Evolutionary conservation across 2,797 vertebrate species (phyloP).

Genomic region (Nyctalus aviator): DNA sequence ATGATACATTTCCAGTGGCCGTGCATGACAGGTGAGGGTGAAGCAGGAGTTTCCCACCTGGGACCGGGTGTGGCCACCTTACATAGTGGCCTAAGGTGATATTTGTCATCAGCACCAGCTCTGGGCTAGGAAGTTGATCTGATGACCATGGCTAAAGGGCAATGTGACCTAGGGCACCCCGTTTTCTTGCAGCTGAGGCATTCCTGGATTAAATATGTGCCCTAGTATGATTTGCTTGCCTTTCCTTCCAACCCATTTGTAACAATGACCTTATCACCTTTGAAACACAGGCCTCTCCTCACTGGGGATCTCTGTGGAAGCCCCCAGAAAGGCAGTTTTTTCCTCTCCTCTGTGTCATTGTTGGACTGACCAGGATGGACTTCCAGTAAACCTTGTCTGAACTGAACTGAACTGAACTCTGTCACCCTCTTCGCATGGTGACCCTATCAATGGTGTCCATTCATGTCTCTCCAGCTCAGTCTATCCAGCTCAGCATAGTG

Average conservation of each 20-base stretch:
- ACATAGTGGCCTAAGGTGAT: background rate
- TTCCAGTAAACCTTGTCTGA: too few species aligned
- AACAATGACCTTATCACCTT: fast-evolving
- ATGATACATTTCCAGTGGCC: fast-evolving
- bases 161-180: background rate
- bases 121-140: background rate
- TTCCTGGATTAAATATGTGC: background rate
- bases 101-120: background rate
- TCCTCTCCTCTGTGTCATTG: fast-evolving
- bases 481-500: background rate
- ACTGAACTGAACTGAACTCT: fast-evolving
- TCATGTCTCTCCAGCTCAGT: too few species aligned
- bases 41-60: background rate
- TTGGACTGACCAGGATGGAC: background rate
- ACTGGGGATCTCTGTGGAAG: too few species aligned
- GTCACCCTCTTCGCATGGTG: fast-evolving
- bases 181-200: background rate
- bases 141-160: fast-evolving
- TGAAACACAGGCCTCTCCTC: background rate
- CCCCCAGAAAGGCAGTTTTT: background rate
- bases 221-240: fast-evolving
- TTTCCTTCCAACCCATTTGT: background rate
- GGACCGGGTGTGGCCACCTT: background rate
- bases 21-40: fast-evolving
- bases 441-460: too few species aligned